phyloP scores from a whole-genome alignment of 1,140 invertebrate genomes.

The Drosophila subobscura region DNA sequence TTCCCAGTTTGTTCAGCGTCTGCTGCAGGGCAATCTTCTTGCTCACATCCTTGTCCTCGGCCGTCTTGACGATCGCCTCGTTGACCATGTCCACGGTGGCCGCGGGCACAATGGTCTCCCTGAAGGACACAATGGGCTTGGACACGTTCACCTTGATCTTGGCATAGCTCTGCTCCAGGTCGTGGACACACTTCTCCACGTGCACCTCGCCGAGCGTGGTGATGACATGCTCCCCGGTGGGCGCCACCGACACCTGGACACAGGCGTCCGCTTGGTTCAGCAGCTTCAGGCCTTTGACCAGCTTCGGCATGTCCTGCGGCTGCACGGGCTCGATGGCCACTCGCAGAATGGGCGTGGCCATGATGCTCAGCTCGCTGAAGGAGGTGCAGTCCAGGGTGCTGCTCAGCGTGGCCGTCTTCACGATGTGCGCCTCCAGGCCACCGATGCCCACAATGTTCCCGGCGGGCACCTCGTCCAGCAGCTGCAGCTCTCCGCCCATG shows the following conservation, averaged over 20 bases:
- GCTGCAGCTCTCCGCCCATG: constrained; percentile 96
- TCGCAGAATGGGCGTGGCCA: constrained; percentile 94
- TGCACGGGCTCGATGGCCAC: constrained; percentile 97
- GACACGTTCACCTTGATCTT: constrained; percentile 95
- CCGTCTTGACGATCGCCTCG: constrained; percentile 89
- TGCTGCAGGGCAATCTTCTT: constrained; percentile 86
- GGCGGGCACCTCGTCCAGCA: constrained; percentile 90
- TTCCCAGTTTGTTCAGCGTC: constrained; percentile 89
- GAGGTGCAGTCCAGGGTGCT: constrained; percentile 92
- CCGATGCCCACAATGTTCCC: constrained; percentile 96
- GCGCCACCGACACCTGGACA: constrained; percentile 94
- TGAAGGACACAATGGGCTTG: constrained; percentile 97
- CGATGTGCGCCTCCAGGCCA: constrained; percentile 92
- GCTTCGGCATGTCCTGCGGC: constrained; percentile 90
- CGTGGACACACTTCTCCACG: constrained; percentile 96
- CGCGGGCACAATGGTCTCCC: constrained; percentile 95
- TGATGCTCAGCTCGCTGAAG: constrained; percentile 92
- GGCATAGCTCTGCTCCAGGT: constrained; percentile 92
- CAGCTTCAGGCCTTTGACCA: constrained; percentile 88
- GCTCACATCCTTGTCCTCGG: constrained; percentile 84
- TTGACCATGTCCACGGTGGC: constrained; percentile 95
- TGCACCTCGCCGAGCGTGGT: constrained; percentile 99
- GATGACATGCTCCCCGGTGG: constrained; percentile 98
- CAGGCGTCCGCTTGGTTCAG: constrained; percentile 92
- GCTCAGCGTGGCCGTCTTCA: constrained; percentile 97